phyloP scores from a whole-genome alignment of 2,888 invertebrate species.

The Eupithecia tripunctaria region DNA sequence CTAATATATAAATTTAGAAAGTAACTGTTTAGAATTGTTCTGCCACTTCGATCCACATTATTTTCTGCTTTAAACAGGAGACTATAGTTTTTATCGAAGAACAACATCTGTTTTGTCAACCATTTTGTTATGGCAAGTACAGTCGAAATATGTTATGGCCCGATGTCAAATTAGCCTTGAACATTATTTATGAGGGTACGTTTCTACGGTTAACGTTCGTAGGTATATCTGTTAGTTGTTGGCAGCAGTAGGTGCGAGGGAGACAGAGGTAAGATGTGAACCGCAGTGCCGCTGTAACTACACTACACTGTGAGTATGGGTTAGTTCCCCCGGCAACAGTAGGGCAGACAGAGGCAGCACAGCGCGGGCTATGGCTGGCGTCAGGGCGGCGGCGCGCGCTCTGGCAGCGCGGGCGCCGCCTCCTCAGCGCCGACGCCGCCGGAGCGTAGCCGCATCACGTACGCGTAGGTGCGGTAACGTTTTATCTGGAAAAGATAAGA shows the following conservation, averaged over 20 bases:
- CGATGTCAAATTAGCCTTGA: neutral
- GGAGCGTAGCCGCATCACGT: slow-evolving; percentile 89
- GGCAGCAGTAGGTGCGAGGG: neutral
- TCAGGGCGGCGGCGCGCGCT: slow-evolving; percentile 82
- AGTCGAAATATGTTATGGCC: neutral
- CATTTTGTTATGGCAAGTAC: neutral
- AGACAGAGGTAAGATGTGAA: neutral
- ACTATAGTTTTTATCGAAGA: neutral
- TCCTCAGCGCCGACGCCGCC: slow-evolving; percentile 69
- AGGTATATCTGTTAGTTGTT: neutral
- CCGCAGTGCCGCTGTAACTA: neutral
- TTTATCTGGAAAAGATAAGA: slow-evolving; percentile 85
- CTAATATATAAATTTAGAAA: neutral
- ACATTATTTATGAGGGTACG: neutral
- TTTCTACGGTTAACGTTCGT: neutral
- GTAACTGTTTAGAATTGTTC: neutral
- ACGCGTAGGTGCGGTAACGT: slow-evolving; percentile 92
- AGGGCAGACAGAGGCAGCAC: slow-evolving; percentile 73
- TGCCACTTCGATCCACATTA: neutral
- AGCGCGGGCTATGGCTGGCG: slow-evolving; percentile 69
- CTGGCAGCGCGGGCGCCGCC: slow-evolving; percentile 85
- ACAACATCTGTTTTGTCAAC: neutral
- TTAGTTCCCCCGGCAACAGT: neutral
- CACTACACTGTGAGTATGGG: neutral
- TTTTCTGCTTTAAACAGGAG: neutral